Conservation (phyloP, 2,113 vertebrate genomes). For the Scolopax mira region DNA sequence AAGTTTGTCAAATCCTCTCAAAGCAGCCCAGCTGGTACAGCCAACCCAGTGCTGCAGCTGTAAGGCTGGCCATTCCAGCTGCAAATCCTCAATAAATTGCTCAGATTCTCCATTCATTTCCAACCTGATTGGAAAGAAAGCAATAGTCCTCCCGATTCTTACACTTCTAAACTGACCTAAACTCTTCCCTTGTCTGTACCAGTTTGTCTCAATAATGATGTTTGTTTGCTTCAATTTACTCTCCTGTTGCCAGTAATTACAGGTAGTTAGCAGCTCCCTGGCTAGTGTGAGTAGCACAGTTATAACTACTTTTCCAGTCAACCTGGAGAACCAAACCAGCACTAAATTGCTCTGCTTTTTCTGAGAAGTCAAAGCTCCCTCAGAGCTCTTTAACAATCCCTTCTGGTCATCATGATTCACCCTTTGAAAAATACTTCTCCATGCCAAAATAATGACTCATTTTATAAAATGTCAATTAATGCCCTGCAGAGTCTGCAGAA, state of each 20-base stretch:
- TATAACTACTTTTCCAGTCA: not conserved
- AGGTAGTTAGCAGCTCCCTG: not conserved
- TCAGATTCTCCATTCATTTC: not conserved
- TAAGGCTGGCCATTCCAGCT: not conserved
- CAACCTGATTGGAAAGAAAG: not conserved
- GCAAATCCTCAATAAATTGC: not conserved
- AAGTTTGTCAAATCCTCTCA: not conserved
- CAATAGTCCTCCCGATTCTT: not conserved
- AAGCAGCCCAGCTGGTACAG: not conserved
- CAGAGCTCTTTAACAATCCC: not conserved
- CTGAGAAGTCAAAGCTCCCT: not conserved
- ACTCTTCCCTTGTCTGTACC: not conserved
- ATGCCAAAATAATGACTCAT: conserved; percentile 4
- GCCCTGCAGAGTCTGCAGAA: conserved; percentile 10
- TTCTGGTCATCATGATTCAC: not conserved
- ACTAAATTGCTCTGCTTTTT: not conserved
- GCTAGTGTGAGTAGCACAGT: not conserved
- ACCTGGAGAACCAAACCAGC: not conserved
- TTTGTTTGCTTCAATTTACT: not conserved
- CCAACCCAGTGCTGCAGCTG: not conserved
- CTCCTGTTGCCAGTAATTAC: not conserved
- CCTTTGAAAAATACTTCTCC: not conserved
- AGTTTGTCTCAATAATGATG: not conserved
- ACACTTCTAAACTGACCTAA: not conserved
- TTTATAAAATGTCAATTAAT: conserved; percentile 30